Conservation (phyloP, 2,888 invertebrate species). For the Cheiracanthium punctorium region DNA sequence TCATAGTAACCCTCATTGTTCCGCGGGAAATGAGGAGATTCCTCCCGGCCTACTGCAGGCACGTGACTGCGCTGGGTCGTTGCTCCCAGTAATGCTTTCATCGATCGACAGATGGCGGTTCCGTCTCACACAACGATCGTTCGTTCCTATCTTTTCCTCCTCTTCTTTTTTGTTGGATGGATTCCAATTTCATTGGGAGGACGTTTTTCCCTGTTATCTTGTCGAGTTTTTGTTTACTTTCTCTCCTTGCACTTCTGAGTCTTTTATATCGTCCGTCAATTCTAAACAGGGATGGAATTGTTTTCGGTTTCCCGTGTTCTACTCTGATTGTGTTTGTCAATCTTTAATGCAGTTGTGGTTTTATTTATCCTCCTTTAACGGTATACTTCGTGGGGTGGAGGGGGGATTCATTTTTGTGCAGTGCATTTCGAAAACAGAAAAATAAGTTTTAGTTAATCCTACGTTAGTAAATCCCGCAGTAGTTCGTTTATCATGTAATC, state of each 20-base stretch:
- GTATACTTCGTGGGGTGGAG: no score
- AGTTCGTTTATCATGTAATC: no score
- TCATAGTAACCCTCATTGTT: not conserved
- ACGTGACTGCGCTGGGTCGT: conserved; percentile 46
- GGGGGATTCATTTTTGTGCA: no score
- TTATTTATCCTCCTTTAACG: no score
- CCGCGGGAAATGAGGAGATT: not conserved
- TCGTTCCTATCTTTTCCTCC: no score
- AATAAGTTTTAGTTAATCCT: no score
- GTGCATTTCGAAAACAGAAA: no score
- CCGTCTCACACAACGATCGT: conserved; percentile 15
- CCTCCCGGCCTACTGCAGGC: not conserved
- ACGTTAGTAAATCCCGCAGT: no score
- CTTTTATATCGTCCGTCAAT: not conserved
- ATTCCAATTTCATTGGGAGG: conserved; percentile 30
- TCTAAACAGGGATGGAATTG: not conserved
- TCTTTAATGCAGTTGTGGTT: no score
- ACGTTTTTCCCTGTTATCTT: not conserved
- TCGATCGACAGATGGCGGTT: conserved; percentile 55
- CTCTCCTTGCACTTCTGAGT: not conserved
- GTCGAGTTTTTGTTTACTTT: conserved; percentile 12
- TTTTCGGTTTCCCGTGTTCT: no score
- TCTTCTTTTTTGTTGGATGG: no score
- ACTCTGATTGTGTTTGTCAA: no score
- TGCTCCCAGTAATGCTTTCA: conserved; percentile 38